Evolutionary conservation across 2,113 vertebrate species (phyloP).

Genomic region (Cisticola juncidis): DNA sequence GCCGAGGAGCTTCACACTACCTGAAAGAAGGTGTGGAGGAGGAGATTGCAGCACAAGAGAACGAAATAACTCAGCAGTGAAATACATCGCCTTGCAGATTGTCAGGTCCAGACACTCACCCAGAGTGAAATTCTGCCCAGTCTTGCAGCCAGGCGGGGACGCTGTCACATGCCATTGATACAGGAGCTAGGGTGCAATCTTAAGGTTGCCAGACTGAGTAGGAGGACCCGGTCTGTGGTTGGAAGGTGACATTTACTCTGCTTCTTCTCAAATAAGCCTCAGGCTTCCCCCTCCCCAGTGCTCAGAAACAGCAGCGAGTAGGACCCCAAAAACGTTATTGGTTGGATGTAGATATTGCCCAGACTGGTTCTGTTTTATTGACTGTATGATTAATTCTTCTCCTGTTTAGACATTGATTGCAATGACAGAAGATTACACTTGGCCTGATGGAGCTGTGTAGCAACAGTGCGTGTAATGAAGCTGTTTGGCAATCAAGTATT

Average conservation of each 20-base stretch:
- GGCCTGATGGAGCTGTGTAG: not conserved
- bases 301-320: not conserved
- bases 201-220: not conserved
- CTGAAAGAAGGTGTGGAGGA: rapidly evolving
- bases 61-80: not conserved
- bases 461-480: not conserved
- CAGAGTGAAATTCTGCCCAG: not conserved
- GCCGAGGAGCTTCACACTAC: rapidly evolving
- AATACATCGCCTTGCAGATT: rapidly evolving
- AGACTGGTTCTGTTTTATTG: not conserved
- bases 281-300: not conserved
- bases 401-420: not conserved
- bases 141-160: not conserved
- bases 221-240: not conserved
- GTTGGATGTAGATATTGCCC: rapidly evolving
- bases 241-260: not conserved
- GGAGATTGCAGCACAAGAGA: not conserved
- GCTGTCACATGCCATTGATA: rapidly evolving
- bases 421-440: not conserved
- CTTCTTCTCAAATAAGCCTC: not conserved
- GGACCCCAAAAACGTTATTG: not conserved
- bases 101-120: no score
- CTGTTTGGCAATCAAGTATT: not conserved
- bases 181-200: not conserved
- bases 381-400: not conserved